phyloP scores from a whole-genome alignment of 2,113 vertebrate species.

The Crotophaga sulcirostris region DNA sequence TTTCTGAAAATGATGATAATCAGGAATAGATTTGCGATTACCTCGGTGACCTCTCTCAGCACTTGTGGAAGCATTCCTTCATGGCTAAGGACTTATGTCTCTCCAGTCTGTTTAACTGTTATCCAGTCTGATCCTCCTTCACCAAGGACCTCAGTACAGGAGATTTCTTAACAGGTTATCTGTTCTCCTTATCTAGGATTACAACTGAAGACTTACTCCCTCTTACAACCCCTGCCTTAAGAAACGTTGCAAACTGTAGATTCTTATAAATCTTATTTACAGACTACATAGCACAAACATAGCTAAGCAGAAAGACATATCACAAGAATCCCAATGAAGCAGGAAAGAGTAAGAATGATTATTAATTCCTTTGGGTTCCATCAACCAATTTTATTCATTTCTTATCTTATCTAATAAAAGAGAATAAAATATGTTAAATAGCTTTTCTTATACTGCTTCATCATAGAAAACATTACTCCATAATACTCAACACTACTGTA shows the following conservation, averaged over 20 bases:
- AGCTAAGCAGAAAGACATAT: not conserved
- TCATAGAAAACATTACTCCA: not conserved
- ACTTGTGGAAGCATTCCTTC: not conserved
- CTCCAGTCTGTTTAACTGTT: not conserved
- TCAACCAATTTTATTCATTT: not conserved
- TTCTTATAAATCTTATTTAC: not conserved
- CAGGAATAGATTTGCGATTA: not conserved
- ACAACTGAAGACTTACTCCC: not conserved
- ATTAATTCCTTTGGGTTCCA: not conserved
- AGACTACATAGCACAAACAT: not conserved
- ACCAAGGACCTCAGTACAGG: not conserved
- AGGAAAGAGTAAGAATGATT: not conserved
- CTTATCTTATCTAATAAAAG: not conserved
- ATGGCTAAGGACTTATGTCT: not conserved
- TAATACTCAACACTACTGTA: not conserved
- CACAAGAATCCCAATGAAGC: not conserved
- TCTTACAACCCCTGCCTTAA: not conserved
- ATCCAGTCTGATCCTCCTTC: not conserved
- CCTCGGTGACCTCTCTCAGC: not conserved
- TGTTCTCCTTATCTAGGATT: not conserved
- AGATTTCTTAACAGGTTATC: not conserved
- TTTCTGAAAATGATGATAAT: not conserved
- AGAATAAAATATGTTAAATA: not conserved
- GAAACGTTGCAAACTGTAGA: not conserved
- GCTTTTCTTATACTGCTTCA: not conserved